Conservation (phyloP, 2,797 vertebrate species). For the Ctenopoma multispine region DNA sequence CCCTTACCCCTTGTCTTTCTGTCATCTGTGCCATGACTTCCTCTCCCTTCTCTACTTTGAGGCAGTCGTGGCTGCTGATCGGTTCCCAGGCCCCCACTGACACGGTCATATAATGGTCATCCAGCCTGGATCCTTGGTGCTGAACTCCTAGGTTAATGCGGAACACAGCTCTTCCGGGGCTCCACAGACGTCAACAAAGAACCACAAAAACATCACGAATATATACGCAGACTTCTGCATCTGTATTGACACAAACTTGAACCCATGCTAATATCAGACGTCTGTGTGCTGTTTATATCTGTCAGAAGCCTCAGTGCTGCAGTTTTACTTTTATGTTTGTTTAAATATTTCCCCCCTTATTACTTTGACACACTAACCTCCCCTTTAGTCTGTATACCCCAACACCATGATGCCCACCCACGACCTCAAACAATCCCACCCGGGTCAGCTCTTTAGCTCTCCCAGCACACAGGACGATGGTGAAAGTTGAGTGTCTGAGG, state of each 20-base stretch:
- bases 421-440: slow-evolving; percentile 32
- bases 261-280: background rate
- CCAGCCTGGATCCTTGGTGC: slow-evolving; percentile 65
- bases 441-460: slow-evolving; percentile 4
- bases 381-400: slow-evolving; percentile 9
- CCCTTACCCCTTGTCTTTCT: slow-evolving; percentile 34
- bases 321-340: slow-evolving; percentile 1
- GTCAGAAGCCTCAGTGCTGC: background rate
- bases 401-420: slow-evolving; percentile 60
- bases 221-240: slow-evolving; percentile 9
- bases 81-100: slow-evolving; percentile 78
- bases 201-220: slow-evolving; percentile 13
- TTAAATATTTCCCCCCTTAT: slow-evolving; percentile 27
- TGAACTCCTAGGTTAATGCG: slow-evolving; percentile 68
- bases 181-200: slow-evolving; percentile 27
- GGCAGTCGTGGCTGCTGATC: background rate
- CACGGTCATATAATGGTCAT: slow-evolving; percentile 79
- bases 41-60: slow-evolving; percentile 32
- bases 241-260: background rate
- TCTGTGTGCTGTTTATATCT: slow-evolving; percentile 13
- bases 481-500: slow-evolving; percentile 23
- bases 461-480: slow-evolving; percentile 8
- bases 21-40: slow-evolving; percentile 23
- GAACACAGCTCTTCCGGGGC: slow-evolving; percentile 67
- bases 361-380: slow-evolving; percentile 26